Evolutionary conservation across 2,888 invertebrate species (phyloP), one percentile per base, ranked within the genome.

Genomic region (Alcis repandata): DNA sequence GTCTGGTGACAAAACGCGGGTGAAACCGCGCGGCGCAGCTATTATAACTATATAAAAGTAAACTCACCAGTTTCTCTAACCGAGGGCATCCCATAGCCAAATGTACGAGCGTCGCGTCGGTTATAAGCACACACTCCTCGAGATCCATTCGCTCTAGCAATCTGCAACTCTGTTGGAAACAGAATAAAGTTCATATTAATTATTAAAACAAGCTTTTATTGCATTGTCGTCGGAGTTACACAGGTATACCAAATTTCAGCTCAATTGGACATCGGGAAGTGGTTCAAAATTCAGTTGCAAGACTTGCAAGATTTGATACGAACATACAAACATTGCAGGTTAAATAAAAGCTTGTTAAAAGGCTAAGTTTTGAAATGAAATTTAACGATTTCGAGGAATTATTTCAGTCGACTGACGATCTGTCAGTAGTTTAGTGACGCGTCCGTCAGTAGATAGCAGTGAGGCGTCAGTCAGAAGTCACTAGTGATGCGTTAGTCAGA

Each of bases 51-150:
- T n/a, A 27, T 27, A 27, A 4, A 36, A 11, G 3, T 7, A 11
- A 36, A 90, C 95, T 94, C 84, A 99, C 99, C 94, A 99, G 92
- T 94, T 98, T 98, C 91, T 98, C 98, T 59, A 99, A 95, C 69
- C 98, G 95, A 32, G 99, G 98, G 89, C 99, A 99, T 20, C 99
- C 98, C 94, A 97, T 97, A 46, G 99, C 98, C 73, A 99, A 94
- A 83, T 99, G 97, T 43, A 97, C 97, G 62, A 99, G 93, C 0
- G 99, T 99, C 48, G 96, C 95, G 90, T 99, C 99, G 0, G 99
- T 99, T 76, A 99, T 99, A 71, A 98, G 95, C 71, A 97, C 96
- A 88, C 99, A 99, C 90, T 99, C 99, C 86, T 99, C 99, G 73
- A 99, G 93, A 88, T 99, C 99, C 98, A 99, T 98, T 80, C 98